Evolutionary conservation across 2,113 vertebrate genomes (phyloP).

Genomic region (Nibea coibor): DNA sequence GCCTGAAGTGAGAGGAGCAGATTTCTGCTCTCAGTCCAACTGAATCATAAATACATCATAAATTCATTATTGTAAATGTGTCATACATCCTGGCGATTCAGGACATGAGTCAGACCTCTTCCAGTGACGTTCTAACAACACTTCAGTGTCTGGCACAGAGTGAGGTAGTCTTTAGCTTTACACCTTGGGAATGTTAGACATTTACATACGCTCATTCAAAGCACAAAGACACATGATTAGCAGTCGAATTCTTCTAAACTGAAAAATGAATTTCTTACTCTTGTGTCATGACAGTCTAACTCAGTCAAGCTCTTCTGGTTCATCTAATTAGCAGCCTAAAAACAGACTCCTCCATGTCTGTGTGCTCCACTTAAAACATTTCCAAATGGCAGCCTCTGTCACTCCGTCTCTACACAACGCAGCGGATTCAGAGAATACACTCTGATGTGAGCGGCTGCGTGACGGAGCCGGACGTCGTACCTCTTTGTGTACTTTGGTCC

Average conservation of each 20-base stretch:
- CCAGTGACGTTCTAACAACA: background rate
- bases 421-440: background rate
- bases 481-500: constrained; percentile 99
- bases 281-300: background rate
- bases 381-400: background rate
- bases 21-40: background rate
- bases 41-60: background rate
- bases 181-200: background rate
- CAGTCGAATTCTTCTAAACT: background rate
- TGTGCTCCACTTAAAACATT: constrained; percentile 53
- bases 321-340: constrained; percentile 67
- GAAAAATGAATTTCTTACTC: background rate
- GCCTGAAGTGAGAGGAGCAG: background rate
- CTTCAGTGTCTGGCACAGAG: background rate
- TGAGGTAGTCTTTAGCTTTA: background rate
- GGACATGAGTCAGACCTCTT: background rate
- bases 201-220: background rate
- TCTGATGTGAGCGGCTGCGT: background rate
- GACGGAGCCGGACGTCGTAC: constrained; percentile 70
- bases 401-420: background rate
- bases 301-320: constrained; percentile 37
- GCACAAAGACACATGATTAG: background rate
- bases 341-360: constrained; percentile 52
- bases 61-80: background rate
- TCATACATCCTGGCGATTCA: background rate